phyloP scores from a whole-genome alignment of 2,797 vertebrate genomes.

The Nyctibius grandis region DNA sequence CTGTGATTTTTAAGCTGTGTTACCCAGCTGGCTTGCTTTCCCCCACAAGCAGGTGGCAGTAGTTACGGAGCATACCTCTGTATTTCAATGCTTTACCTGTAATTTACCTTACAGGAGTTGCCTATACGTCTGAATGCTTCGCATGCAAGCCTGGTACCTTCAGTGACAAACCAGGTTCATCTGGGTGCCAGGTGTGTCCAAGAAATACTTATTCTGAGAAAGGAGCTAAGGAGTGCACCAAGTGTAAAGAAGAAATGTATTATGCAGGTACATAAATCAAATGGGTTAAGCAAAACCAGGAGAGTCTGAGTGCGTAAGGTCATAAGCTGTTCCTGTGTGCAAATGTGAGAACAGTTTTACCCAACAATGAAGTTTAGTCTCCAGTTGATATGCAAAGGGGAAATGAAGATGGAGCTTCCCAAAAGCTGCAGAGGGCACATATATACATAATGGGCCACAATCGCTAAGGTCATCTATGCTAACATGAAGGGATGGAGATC shows the following conservation, averaged over 20 bases:
- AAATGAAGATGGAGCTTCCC: background rate
- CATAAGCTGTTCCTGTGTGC: background rate
- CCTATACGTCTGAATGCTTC: slow-evolving; percentile 95
- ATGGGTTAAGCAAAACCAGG: background rate
- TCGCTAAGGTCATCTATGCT: background rate
- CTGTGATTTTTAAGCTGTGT: background rate
- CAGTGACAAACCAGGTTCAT: slow-evolving; percentile 84
- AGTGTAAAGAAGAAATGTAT: slow-evolving; percentile 81
- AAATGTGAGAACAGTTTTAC: background rate
- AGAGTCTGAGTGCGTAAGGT: background rate
- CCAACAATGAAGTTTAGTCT: background rate
- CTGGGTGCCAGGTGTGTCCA: slow-evolving; percentile 85
- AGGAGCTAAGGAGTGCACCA: slow-evolving; percentile 88
- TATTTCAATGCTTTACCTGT: background rate
- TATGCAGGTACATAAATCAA: slow-evolving; percentile 82
- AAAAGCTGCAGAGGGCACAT: background rate
- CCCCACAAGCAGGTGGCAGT: background rate
- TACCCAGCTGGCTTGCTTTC: background rate
- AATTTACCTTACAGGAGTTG: slow-evolving; percentile 83
- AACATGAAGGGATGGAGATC: background rate
- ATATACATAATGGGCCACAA: background rate
- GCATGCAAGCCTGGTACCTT: slow-evolving; percentile 92
- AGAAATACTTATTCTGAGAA: slow-evolving; percentile 88
- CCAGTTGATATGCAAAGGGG: background rate
- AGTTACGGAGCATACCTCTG: background rate